Evolutionary conservation across 2,797 vertebrate species (phyloP).

Genomic region (Triplophysa bombifrons): DNA sequence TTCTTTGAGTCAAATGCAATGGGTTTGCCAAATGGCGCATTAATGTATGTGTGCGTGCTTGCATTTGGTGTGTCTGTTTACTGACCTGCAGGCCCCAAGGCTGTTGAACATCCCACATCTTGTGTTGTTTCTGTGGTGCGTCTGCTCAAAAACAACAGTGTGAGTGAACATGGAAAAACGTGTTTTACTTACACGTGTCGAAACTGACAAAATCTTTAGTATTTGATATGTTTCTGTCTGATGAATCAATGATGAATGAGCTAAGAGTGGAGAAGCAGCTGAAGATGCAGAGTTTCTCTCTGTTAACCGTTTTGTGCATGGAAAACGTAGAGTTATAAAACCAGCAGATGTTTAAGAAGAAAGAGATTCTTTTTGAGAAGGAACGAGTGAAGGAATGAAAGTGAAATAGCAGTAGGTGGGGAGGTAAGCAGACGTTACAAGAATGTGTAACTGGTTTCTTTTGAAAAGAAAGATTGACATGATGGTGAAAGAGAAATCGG

Average conservation of each 20-base stretch:
- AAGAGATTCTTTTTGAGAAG: neutral
- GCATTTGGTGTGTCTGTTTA: conserved; percentile 28
- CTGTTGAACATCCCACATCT: conserved; percentile 29
- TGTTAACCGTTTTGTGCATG: no score
- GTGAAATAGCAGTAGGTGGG: conserved; percentile 1
- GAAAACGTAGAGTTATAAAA: neutral
- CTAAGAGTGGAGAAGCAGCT: neutral
- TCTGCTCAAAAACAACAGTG: conserved; percentile 4
- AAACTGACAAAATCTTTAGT: neutral
- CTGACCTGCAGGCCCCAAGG: conserved; percentile 17
- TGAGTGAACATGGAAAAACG: conserved; percentile 3
- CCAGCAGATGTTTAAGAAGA: neutral
- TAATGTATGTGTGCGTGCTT: conserved; percentile 1
- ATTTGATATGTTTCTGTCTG: conserved; percentile 20
- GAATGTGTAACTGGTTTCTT: conserved; percentile 1
- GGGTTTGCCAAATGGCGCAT: neutral
- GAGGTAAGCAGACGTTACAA: conserved; percentile 23
- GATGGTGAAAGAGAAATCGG: neutral
- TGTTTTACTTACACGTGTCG: conserved; percentile 26
- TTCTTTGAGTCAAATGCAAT: neutral
- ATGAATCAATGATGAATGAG: conserved; percentile 2
- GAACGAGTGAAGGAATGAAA: conserved; percentile 6
- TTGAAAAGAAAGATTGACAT: conserved; percentile 20
- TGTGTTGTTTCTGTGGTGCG: neutral
- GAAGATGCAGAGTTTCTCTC: neutral